A percentile compares a stretch with the other conserved stretches of the same genome.
Evolutionary conservation across 2,888 invertebrate genomes (phyloP).

Genomic region (Pristionchus fissidentatus): DNA sequence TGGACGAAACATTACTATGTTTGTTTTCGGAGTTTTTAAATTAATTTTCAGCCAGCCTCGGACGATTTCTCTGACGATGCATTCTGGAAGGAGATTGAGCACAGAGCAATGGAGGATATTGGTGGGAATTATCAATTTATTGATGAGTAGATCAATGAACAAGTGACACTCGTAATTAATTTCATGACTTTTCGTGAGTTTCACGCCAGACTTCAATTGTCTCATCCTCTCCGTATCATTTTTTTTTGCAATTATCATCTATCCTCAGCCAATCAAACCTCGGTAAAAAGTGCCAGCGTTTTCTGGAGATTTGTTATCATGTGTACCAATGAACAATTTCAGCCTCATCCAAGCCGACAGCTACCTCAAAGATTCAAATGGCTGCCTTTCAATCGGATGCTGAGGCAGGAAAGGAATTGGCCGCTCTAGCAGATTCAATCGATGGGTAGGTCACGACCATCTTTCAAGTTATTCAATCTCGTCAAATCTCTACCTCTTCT

Average conservation of each 20-base stretch:
- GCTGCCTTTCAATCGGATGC: constrained; percentile 3
- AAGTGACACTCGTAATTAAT: too few species aligned
- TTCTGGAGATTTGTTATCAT: too few species aligned
- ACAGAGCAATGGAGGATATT: constrained; percentile 21
- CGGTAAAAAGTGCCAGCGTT: too few species aligned
- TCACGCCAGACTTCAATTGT: too few species aligned
- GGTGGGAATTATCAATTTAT: too few species aligned
- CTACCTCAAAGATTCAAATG: not conserved
- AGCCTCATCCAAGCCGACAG: not conserved
- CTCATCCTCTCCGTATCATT: too few species aligned
- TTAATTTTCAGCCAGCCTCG: not conserved
- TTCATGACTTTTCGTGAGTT: too few species aligned
- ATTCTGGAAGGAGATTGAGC: constrained; percentile 46
- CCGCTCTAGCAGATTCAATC: constrained; percentile 15
- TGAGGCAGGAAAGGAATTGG: constrained; percentile 1
- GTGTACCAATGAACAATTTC: not conserved
- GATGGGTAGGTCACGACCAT: not conserved
- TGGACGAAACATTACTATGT: not conserved
- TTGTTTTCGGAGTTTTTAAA: not conserved
- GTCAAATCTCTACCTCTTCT: too few species aligned
- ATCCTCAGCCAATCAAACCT: not conserved
- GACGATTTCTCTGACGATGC: constrained; percentile 33
- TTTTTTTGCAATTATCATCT: too few species aligned
- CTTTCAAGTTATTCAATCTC: too few species aligned
- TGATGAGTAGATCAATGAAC: too few species aligned